Conservation (phyloP, 2,888 invertebrate species). For the Myopa testacea region DNA sequence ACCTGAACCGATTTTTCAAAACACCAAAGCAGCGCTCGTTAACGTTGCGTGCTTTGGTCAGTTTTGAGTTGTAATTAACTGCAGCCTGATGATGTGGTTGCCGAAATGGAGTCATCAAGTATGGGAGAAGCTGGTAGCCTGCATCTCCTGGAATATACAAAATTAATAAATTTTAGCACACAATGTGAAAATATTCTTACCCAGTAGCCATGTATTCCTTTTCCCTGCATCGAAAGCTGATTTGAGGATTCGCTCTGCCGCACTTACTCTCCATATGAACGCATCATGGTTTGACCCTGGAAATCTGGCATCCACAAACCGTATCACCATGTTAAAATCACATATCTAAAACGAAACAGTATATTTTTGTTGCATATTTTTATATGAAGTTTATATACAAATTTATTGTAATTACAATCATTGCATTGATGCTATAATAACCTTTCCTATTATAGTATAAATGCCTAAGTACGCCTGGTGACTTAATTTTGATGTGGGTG, state of each 20-base stretch:
- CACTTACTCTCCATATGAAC: background rate
- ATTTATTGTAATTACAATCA: too few species aligned
- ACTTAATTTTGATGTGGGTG: background rate
- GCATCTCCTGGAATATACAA: background rate
- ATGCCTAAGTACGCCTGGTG: background rate
- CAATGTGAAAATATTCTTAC: background rate
- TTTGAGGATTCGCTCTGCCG: background rate
- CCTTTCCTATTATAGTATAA: background rate
- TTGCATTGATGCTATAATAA: too few species aligned
- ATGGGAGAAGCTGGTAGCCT: background rate
- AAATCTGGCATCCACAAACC: too few species aligned
- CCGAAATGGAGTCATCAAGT: background rate
- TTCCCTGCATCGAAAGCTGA: too few species aligned
- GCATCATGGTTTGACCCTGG: background rate
- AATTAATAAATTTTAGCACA: background rate
- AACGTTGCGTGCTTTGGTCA: background rate
- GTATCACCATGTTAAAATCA: too few species aligned
- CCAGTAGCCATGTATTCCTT: too few species aligned
- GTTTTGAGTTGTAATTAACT: background rate
- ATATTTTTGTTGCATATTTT: too few species aligned
- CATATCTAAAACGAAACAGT: too few species aligned
- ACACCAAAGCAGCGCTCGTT: slow-evolving; percentile 5
- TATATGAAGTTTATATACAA: too few species aligned
- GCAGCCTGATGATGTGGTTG: background rate
- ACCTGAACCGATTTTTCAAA: slow-evolving; percentile 5